Percentiles rank a stretch among this genome's conserved stretches.
These are phyloP conservation scores for Solenopsis invicta DNA, from an alignment of 1,140 invertebrate species.

Conservation along the genomic window DNA sequence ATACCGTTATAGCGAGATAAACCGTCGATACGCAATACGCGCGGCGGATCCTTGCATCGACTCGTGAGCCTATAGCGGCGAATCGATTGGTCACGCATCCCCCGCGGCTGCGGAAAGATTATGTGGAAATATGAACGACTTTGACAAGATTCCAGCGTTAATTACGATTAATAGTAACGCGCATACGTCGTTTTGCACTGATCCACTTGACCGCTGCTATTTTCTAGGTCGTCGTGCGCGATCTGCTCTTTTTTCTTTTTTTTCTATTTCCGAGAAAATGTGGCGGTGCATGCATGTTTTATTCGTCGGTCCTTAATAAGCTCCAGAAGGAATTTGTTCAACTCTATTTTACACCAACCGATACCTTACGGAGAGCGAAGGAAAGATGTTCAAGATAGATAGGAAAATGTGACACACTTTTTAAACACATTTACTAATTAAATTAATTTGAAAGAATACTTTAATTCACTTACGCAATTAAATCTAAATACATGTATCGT, in stretches of 20 bases:
- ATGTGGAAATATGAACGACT: conserved; percentile 60
- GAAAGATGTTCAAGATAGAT: neutral
- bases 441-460: neutral
- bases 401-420: neutral
- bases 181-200: conserved; percentile 12
- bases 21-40: conserved; percentile 19
- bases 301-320: neutral
- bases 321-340: neutral
- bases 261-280: neutral
- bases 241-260: neutral
- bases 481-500: neutral
- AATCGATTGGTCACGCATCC: conserved; percentile 72
- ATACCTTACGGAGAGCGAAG: neutral
- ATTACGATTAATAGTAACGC: conserved; percentile 68
- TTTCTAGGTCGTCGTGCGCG: conserved; percentile 41
- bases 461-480: neutral
- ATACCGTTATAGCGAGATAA: conserved; percentile 53
- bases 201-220: conserved; percentile 11
- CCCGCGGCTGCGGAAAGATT: conserved; percentile 45
- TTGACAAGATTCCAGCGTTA: conserved; percentile 69
- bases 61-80: conserved; percentile 18
- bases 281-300: neutral
- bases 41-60: conserved; percentile 19
- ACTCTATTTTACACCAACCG: neutral
- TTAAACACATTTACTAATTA: neutral